These are phyloP conservation scores for Ambastaia sidthimunki DNA, from an alignment of 2,797 vertebrate genomes.

Conservation along the genomic window DNA sequence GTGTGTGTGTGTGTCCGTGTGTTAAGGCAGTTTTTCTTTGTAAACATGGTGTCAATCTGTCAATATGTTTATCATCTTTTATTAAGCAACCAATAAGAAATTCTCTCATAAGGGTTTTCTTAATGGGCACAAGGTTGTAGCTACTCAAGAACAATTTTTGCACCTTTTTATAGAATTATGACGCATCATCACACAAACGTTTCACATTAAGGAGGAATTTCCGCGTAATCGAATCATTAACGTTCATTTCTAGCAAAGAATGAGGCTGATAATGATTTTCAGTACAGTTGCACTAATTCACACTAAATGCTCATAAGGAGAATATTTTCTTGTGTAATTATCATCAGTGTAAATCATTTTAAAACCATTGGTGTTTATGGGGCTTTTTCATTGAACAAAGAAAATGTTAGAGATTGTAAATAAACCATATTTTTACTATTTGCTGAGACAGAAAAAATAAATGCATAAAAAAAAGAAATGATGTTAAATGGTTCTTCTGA, in stretches of 20 bases:
- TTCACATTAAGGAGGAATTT: neutral
- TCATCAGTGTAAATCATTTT: neutral
- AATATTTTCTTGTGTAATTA: neutral
- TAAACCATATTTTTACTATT: neutral
- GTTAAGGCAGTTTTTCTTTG: too few relatives aligned
- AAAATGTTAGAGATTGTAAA: neutral
- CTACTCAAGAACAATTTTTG: neutral
- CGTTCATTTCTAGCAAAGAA: neutral
- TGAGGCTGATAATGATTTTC: neutral
- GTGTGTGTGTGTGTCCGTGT: too few relatives aligned
- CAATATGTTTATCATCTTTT: too few relatives aligned
- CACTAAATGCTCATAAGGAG: neutral
- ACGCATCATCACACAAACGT: neutral
- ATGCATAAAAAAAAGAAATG: too few relatives aligned
- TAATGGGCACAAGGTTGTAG: neutral
- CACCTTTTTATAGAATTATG: neutral
- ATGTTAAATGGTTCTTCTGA: neutral
- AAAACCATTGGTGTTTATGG: neutral
- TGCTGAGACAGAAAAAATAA: too few relatives aligned
- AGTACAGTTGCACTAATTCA: neutral
- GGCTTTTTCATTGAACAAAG: neutral
- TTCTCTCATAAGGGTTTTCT: neutral
- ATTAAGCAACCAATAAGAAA: neutral
- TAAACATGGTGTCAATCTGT: too few relatives aligned
- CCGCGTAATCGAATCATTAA: neutral